Conservation (phyloP, 2,113 vertebrate species). For the Melanerpes formicivorus region DNA sequence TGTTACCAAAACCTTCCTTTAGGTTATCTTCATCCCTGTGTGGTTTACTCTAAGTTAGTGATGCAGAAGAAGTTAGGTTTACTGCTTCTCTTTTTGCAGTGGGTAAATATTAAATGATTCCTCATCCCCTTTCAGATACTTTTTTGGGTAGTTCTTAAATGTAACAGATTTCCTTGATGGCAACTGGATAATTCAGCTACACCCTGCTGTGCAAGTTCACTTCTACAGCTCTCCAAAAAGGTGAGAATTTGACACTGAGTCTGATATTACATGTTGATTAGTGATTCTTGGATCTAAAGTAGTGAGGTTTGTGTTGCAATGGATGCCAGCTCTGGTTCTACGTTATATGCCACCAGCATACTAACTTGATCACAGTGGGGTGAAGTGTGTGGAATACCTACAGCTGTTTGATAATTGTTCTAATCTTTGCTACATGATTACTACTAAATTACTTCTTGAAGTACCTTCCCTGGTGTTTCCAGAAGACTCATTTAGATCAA, state of each 20-base stretch:
- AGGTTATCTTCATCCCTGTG: background rate
- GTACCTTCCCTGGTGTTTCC: slow-evolving; percentile 23
- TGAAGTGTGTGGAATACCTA: background rate
- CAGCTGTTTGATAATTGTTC: slow-evolving; percentile 7
- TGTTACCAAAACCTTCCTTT: background rate
- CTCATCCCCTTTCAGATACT: background rate
- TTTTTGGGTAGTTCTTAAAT: background rate
- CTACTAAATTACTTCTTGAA: slow-evolving; percentile 26
- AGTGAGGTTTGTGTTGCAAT: background rate
- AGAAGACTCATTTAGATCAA: background rate
- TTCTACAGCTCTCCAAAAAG: background rate
- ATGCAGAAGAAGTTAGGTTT: background rate
- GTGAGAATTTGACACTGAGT: background rate
- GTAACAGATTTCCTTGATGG: background rate
- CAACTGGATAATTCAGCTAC: background rate
- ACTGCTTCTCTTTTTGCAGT: background rate
- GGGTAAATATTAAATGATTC: background rate
- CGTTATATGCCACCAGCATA: background rate
- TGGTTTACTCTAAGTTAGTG: background rate
- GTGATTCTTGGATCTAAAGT: background rate
- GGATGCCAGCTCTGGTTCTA: background rate
- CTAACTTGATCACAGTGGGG: background rate
- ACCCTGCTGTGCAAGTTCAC: background rate
- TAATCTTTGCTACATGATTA: background rate
- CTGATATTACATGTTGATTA: background rate